Percentiles rank a stretch among this genome's conserved stretches.
Conservation (phyloP, 2,797 vertebrate species). For the Melanotaenia maccullochi region DNA sequence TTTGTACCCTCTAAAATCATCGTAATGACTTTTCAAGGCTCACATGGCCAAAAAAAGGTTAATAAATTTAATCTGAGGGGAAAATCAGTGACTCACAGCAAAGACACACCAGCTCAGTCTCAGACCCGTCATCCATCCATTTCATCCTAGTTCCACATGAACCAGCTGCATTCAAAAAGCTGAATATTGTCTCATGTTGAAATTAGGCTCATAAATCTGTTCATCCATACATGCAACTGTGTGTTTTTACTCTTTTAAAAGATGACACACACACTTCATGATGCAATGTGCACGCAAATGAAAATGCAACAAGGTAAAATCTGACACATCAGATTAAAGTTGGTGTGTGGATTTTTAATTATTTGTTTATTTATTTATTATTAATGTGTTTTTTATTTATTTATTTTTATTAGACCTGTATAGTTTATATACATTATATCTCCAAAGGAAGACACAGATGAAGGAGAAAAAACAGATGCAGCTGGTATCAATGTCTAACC, state of each 20-base stretch:
- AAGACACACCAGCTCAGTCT: background rate
- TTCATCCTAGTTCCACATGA: background rate
- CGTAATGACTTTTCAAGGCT: too few relatives aligned
- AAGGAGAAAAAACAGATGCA: slow-evolving; percentile 41
- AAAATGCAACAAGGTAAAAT: background rate
- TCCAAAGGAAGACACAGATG: background rate
- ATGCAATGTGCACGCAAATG: background rate
- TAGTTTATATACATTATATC: background rate
- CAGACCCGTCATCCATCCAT: background rate
- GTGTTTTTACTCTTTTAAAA: background rate
- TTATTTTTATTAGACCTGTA: background rate
- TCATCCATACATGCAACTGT: background rate
- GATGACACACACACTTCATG: background rate
- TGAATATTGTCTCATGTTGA: background rate
- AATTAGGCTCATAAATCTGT: background rate
- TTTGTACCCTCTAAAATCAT: too few relatives aligned
- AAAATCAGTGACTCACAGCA: background rate
- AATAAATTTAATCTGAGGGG: background rate
- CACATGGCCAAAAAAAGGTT: too few relatives aligned
- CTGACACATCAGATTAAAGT: background rate
- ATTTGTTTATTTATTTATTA: background rate
- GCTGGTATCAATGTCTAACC: slow-evolving; percentile 51
- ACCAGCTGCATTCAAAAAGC: too few relatives aligned
- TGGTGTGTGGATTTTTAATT: background rate
- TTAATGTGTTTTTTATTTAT: background rate